phyloP scores from a whole-genome alignment of 2,113 vertebrate species.

The Strix aluco region DNA sequence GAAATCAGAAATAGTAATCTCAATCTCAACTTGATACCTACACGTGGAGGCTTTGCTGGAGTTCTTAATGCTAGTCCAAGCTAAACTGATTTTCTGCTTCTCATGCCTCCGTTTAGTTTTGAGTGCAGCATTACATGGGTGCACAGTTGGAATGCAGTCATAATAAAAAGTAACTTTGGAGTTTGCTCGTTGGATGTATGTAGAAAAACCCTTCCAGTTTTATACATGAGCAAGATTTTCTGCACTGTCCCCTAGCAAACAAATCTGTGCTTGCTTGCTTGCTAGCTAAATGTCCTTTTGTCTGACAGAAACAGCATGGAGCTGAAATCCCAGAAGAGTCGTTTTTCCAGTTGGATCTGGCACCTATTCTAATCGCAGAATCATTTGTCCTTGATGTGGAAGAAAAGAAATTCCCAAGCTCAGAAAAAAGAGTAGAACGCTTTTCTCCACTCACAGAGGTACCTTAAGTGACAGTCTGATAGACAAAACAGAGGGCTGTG shows the following conservation, averaged over 20 bases:
- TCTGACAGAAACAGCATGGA: background rate
- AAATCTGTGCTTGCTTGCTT: background rate
- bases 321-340: background rate
- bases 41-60: background rate
- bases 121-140: background rate
- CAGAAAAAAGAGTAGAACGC: background rate
- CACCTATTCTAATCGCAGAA: background rate
- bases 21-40: background rate
- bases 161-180: background rate
- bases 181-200: background rate
- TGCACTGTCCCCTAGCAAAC: background rate
- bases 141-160: background rate
- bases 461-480: background rate
- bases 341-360: background rate
- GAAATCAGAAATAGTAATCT: background rate
- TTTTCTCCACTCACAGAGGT: constrained; percentile 24
- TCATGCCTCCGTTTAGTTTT: background rate
- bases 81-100: background rate
- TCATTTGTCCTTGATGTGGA: background rate
- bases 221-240: constrained; percentile 66
- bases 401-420: background rate
- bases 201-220: background rate
- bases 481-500: background rate
- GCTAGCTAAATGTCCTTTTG: background rate
- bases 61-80: background rate